Evolutionary conservation across 2,113 vertebrate species (phyloP).

Genomic region (Syngnathus floridae): DNA sequence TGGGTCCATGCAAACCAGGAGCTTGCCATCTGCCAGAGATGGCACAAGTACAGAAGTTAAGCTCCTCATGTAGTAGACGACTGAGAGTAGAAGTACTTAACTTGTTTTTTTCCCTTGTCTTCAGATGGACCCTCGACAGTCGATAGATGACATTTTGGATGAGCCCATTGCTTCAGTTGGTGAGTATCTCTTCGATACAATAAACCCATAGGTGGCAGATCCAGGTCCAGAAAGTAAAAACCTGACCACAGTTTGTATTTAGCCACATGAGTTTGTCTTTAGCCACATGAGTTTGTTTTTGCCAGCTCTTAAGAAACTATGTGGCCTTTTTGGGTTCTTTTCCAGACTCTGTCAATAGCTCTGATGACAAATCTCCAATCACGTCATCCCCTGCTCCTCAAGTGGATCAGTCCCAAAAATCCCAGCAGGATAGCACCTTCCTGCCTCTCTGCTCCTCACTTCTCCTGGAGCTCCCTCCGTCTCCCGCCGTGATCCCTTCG

Average conservation of each 20-base stretch:
- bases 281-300: no score
- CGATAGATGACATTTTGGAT: constrained; percentile 82
- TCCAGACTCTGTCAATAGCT: constrained; percentile 55
- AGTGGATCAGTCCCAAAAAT: constrained; percentile 46
- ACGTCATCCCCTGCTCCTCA: constrained; percentile 33
- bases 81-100: no score
- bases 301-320: no score
- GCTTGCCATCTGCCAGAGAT: neutral
- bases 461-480: constrained; percentile 74
- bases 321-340: constrained; percentile 13
- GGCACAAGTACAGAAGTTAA: neutral
- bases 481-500: constrained; percentile 65
- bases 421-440: constrained; percentile 61
- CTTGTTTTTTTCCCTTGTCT: constrained; percentile 10
- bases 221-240: no score
- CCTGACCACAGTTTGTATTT: no score
- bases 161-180: constrained; percentile 68
- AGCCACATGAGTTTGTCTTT: no score
- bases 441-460: constrained; percentile 75
- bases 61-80: no score
- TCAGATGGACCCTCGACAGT: constrained; percentile 80
- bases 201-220: neutral
- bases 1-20: constrained; percentile 30
- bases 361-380: constrained; percentile 48
- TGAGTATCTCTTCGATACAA: constrained; percentile 48